Evolutionary conservation across 2,888 invertebrate species (phyloP).

Genomic region (Pandemis heparana): DNA sequence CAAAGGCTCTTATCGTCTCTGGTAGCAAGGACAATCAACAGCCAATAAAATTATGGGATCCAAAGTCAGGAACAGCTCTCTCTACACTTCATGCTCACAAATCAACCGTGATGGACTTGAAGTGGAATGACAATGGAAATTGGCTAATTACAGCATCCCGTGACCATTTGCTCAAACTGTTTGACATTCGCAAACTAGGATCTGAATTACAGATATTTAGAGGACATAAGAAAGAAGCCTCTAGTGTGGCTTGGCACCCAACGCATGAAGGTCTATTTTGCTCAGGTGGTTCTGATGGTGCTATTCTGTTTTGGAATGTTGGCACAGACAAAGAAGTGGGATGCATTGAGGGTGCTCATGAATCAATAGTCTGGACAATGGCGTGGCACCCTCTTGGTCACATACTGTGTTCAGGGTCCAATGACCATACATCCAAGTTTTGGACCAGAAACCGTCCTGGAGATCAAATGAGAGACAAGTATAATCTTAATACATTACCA

Average conservation of each 20-base stretch:
- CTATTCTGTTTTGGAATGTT: conserved; percentile 99
- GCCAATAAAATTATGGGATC: conserved; percentile 99
- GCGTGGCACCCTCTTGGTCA: conserved; percentile 99
- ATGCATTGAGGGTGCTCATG: conserved; percentile 99
- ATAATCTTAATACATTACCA: conserved; percentile 96
- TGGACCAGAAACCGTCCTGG: conserved; percentile 99
- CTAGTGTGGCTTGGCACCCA: conserved; percentile 99
- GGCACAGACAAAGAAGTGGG: conserved; percentile 99
- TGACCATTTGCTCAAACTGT: conserved; percentile 98
- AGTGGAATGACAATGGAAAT: conserved; percentile 99
- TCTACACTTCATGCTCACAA: conserved; percentile 99
- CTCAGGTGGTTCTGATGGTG: conserved; percentile 99
- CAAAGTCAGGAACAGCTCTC: conserved; percentile 97
- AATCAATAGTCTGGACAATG: conserved; percentile 99
- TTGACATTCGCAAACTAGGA: conserved; percentile 98
- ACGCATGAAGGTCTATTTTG: conserved; percentile 98
- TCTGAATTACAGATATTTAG: conserved; percentile 98
- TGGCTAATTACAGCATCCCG: conserved; percentile 99
- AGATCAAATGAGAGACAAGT: conserved; percentile 99
- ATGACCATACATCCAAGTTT: conserved; percentile 99
- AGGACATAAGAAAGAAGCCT: conserved; percentile 99
- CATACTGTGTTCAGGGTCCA: conserved; percentile 99
- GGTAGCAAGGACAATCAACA: conserved; percentile 99
- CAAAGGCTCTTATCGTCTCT: conserved; percentile 97
- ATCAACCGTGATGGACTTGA: conserved; percentile 99